A percentile compares a stretch with the other conserved stretches of the same genome.
Conservation (phyloP, 2,888 invertebrate species). For the Tenthredo livida region DNA sequence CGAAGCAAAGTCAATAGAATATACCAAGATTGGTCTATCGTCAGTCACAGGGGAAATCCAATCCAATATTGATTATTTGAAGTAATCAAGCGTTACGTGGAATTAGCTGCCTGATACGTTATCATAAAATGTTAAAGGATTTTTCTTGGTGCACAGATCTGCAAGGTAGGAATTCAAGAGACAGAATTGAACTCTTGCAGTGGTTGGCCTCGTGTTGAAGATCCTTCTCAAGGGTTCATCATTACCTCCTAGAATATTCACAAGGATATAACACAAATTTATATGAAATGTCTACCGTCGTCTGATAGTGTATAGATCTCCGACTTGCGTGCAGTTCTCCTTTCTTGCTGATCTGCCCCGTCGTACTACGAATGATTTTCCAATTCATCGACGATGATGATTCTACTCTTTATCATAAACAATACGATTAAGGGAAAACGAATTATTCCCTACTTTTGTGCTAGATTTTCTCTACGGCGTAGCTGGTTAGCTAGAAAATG, state of each 20-base stretch:
- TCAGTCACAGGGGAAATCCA: background rate
- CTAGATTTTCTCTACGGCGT: background rate
- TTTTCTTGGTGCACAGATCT: background rate
- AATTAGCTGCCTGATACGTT: background rate
- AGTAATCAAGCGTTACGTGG: background rate
- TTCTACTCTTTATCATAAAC: background rate
- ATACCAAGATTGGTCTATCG: slow-evolving; percentile 9
- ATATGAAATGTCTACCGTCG: too few species aligned
- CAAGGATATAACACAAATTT: too few species aligned
- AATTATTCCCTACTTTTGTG: background rate
- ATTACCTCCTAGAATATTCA: background rate
- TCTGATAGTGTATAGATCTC: background rate
- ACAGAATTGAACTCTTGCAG: background rate
- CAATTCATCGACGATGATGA: background rate
- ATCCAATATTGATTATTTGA: background rate
- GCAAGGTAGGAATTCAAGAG: background rate
- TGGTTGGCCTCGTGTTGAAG: background rate
- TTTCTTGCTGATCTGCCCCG: background rate
- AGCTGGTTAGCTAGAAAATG: background rate
- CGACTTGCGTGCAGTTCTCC: background rate
- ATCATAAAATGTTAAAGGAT: background rate
- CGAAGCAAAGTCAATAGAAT: background rate
- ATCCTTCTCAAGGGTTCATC: background rate
- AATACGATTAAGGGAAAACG: background rate
- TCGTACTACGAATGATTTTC: background rate